Base-by-base conservation (phyloP, 2,888 invertebrate species). In the Aricia artaxerxes region DNA sequence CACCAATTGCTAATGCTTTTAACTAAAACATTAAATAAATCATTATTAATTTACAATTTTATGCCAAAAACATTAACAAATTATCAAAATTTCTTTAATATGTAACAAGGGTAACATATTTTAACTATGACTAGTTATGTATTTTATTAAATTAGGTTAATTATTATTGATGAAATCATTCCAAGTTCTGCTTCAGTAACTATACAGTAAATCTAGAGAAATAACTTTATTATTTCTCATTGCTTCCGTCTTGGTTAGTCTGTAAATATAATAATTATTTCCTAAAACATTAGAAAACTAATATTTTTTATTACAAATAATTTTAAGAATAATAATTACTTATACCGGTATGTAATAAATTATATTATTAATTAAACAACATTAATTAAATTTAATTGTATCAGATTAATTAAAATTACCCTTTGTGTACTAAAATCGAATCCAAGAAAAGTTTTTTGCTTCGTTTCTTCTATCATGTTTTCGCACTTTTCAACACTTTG, bases 371-470 rank as follows among this genome's bases (percentile, higher is more conserved):
- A 53, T 53, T 53, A 4, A 13, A 53, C 53, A 11, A 53, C 13
- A 3, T 53, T 53, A 4, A 4, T 40, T 69, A 13, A 49, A 24
- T 24, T 24, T 24, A 24, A 24, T 24, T 24, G 24, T 6, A 6
- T 11, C 79, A 72, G 73, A 80, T 81, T 80, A 35, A 72, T 44
- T 40, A 88, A 78, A 89, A 93, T 91, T 93, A 97, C 98, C 96
- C 97, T 97, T 93, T 98, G 98, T 35, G 98, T 98, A 89, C 98
- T 98, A 88, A 98, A 96, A 95, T 98, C 98, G 85, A 98, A 95
- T 80, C 98, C 98, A 86, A 98, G 95, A 94, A 96, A 98, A 84
- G 96, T 96, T 88, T 93, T 92, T 83, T 87, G 89, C 85, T 85
- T 87, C 80, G 84, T 85, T 86, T 90, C 90, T 82, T 89, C 93